These are phyloP conservation scores for Archaeoteleia sp. DNA, from an alignment of 2,888 invertebrate species.

Conservation along the genomic window DNA sequence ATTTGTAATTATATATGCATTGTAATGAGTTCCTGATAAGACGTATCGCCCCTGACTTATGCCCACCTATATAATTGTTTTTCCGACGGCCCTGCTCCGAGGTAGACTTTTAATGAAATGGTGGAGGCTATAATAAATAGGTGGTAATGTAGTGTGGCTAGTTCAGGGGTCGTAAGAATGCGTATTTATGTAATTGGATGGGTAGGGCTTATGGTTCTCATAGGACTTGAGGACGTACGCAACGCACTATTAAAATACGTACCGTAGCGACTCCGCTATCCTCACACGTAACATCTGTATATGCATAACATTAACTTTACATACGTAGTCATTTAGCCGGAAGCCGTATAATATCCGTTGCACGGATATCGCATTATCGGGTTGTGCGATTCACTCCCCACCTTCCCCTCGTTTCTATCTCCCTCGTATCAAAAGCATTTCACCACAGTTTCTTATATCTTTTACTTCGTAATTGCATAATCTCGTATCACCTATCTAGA, in stretches of 20 bases:
- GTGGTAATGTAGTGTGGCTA: conserved; percentile 4
- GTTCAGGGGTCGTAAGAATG: conserved; percentile 43
- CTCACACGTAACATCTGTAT: conserved; percentile 29
- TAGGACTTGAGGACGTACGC: conserved; percentile 57
- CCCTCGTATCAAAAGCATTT: conserved; percentile 2
- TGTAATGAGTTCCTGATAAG: no score
- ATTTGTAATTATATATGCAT: no score
- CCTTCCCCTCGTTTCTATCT: conserved; percentile 5
- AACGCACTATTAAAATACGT: conserved; percentile 54
- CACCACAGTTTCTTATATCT: neutral
- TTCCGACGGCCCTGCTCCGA: no score
- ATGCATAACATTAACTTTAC: conserved; percentile 44
- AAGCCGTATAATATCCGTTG: conserved; percentile 58
- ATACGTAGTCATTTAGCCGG: conserved; percentile 59
- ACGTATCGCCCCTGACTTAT: no score
- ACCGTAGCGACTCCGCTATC: conserved; percentile 19
- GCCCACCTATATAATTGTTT: no score
- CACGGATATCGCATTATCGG: conserved; percentile 56
- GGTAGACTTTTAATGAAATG: neutral
- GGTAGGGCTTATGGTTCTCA: conserved; percentile 60
- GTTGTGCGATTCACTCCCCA: conserved; percentile 55
- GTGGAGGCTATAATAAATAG: neutral
- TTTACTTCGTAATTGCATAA: neutral
- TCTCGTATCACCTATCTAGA: no score
- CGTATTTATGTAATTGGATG: conserved; percentile 62